Evolutionary conservation across 1,140 invertebrate genomes (phyloP), one percentile per base, ranked within the genome.

Genomic region (Atta texana): DNA sequence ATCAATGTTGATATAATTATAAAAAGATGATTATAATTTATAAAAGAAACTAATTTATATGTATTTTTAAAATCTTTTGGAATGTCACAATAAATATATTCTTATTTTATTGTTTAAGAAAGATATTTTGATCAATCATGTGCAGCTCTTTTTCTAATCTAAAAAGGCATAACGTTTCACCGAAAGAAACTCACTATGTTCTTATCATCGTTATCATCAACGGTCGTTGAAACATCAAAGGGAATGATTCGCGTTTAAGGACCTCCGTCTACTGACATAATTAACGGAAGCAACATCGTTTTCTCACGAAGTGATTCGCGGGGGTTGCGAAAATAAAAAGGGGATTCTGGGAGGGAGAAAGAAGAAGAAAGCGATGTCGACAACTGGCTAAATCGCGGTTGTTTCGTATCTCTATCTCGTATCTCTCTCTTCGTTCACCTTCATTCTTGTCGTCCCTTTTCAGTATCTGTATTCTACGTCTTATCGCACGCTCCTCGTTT

Each of bases 271-370:
- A 57, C 85, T 84, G 85, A 89, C 90, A 91, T 93, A 93, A 93
- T 93, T 92, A 93, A 93, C 92, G 91, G 88, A 91, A 92, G 88
- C 77, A 85, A 78, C 84, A 89, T 69, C 76, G 64, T 86, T 81
- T 80, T 69, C 64, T 86, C 64, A 53, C 39, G 39, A 39, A 78
- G 85, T 74, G 59, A n/a, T 51, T 69, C 66, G 63, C 63, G 24
- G 31, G 64, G 64, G 85, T 63, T 63, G 66, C 49, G 69, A 78
- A 61, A 88, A 88, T 63, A 69, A 88, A 88, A 87, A 81, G 85
- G 68, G 84, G 61, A 31, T 81, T 74, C 53, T 59, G n/a, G n/a
- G n/a, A 80, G 49, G 18, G 16, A 4, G 74, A 12, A 57, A 8
- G 64, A 44, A 68, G 39, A 49, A 34, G 24, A 59, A 55, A 69